Percentiles rank a stretch among this genome's conserved stretches.
These are phyloP conservation scores for human DNA, from an alignment of 2,113 vertebrate species.

Conservation along the genomic window DNA sequence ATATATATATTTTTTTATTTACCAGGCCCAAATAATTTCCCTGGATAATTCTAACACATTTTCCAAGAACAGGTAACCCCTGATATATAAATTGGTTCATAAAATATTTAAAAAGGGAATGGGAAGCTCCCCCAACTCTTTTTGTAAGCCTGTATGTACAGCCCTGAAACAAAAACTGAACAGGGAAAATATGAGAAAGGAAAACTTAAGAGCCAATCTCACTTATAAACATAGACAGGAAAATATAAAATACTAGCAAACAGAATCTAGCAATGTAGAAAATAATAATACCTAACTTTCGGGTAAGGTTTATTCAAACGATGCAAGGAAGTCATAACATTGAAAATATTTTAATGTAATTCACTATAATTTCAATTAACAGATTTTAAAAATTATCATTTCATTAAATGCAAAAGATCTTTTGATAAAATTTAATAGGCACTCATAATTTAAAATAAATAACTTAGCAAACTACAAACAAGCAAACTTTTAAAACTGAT, in stretches of 20 bases:
- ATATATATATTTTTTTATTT: no score
- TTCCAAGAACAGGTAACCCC: background rate
- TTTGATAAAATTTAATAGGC: background rate
- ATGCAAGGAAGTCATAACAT: no score
- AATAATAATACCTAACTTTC: background rate
- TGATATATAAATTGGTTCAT: background rate
- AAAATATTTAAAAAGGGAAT: background rate
- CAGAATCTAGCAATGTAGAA: background rate
- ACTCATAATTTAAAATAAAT: background rate
- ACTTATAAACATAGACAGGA: background rate
- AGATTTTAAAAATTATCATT: no score
- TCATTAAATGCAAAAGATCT: no score
- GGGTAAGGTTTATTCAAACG: no score
- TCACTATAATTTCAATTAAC: no score
- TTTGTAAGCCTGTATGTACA: background rate
- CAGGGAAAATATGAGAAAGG: background rate
- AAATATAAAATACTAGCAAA: slow-evolving; percentile 18
- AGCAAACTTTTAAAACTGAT: no score
- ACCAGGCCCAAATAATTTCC: background rate
- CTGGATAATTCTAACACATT: background rate
- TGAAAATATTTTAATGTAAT: no score
- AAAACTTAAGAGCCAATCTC: background rate
- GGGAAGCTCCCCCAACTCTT: background rate
- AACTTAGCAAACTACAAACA: background rate
- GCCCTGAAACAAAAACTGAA: background rate